Evolutionary conservation across 2,113 vertebrate species (phyloP).

Genomic region (Colaptes auratus): DNA sequence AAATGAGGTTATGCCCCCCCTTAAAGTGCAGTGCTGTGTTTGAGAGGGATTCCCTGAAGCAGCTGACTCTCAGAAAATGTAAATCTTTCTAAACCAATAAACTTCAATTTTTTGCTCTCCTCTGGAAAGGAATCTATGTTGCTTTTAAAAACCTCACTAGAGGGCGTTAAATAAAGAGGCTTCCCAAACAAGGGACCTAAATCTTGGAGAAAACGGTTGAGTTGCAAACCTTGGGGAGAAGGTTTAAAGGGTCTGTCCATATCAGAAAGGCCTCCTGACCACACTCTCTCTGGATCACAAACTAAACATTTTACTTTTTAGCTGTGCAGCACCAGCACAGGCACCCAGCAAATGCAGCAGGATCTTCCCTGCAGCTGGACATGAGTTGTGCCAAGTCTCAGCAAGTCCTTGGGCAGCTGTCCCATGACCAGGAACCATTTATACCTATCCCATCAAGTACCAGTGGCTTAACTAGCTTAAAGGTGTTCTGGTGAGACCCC

Average conservation of each 20-base stretch:
- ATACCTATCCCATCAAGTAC: not conserved
- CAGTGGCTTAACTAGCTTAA: not conserved
- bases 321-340: not conserved
- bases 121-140: not conserved
- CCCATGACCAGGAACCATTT: not conserved
- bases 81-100: not conserved
- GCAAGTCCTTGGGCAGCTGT: accelerated
- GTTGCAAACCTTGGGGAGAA: not conserved
- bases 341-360: not conserved
- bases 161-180: slow-evolving; percentile 3
- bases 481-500: too few species aligned
- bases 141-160: slow-evolving; percentile 19
- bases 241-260: not conserved
- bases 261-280: not conserved
- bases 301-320: not conserved
- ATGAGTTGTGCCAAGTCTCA: not conserved
- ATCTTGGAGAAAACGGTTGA: not conserved
- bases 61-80: not conserved
- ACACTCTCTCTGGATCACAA: not conserved
- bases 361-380: not conserved
- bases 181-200: not conserved
- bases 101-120: not conserved
- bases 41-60: not conserved
- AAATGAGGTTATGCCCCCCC: not conserved
- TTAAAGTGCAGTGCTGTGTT: not conserved